Evolutionary conservation across 2,797 vertebrate species (phyloP).

Genomic region (Gadopsis bispinosus): DNA sequence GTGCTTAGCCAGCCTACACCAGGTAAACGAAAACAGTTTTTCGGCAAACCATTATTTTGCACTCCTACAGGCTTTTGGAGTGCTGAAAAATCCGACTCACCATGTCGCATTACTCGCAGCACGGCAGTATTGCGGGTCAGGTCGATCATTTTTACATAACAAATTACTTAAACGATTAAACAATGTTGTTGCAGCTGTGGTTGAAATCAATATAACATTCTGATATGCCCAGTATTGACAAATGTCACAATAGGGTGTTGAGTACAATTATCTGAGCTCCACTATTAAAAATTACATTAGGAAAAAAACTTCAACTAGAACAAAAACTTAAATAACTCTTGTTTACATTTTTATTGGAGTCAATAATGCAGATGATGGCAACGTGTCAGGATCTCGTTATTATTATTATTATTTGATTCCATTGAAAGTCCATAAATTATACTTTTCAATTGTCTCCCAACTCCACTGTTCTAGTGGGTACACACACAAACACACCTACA

Average conservation of each 20-base stretch:
- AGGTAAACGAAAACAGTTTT: not conserved
- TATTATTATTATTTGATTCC: not conserved
- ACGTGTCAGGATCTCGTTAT: not conserved
- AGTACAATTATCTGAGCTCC: not conserved
- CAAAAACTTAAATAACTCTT: not conserved
- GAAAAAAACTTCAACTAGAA: not conserved
- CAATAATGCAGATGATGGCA: not conserved
- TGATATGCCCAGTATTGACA: not conserved
- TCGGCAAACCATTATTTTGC: not conserved
- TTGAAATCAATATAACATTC: not conserved
- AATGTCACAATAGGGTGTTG: not conserved
- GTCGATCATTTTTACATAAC: no score
- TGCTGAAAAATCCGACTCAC: no score
- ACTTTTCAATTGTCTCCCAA: not conserved
- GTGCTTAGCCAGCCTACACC: not conserved
- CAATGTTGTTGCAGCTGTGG: not conserved
- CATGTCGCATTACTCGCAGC: not conserved
- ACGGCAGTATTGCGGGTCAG: no score
- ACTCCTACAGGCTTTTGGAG: no score
- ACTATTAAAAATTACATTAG: not conserved
- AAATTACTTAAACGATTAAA: not conserved
- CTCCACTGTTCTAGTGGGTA: not conserved
- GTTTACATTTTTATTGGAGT: not conserved
- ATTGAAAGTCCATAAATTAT: not conserved
- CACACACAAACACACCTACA: constrained; percentile 18